Evolutionary conservation across 64 coral and sea anemone genomes (phyloP).

Genomic region (Dendronephthya gigantea): DNA sequence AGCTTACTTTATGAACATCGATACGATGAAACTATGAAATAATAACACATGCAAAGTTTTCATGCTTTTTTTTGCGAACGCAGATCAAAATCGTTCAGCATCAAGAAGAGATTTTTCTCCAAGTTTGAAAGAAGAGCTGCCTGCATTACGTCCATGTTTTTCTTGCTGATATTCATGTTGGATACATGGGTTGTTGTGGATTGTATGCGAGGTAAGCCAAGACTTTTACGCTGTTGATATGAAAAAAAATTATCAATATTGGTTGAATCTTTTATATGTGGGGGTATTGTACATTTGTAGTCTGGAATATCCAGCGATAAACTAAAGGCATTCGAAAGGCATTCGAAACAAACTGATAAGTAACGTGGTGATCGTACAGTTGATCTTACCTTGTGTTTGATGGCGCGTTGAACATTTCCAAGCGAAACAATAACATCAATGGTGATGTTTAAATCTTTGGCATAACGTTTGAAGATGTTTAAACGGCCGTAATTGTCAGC

Average conservation of each 20-base stretch:
- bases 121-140: neutral
- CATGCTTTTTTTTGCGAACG: neutral
- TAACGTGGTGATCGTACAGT: too few species aligned
- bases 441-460: neutral
- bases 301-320: too few species aligned
- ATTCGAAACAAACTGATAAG: too few species aligned
- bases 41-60: too few species aligned
- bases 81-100: neutral
- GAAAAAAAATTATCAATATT: too few species aligned
- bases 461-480: neutral
- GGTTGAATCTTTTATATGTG: too few species aligned
- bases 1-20: too few species aligned
- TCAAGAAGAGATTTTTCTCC: neutral
- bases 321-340: too few species aligned
- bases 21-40: too few species aligned
- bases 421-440: neutral
- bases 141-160: too few species aligned
- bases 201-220: neutral
- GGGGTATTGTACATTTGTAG: too few species aligned
- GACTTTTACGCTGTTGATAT: neutral
- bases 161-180: too few species aligned
- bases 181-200: neutral
- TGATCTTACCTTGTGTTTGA: neutral
- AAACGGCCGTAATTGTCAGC: neutral
- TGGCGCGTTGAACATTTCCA: neutral